Evolutionary conservation across 2,797 vertebrate genomes (phyloP), one percentile per base, ranked within the genome.

Genomic region (Peromyscus attwateri): DNA sequence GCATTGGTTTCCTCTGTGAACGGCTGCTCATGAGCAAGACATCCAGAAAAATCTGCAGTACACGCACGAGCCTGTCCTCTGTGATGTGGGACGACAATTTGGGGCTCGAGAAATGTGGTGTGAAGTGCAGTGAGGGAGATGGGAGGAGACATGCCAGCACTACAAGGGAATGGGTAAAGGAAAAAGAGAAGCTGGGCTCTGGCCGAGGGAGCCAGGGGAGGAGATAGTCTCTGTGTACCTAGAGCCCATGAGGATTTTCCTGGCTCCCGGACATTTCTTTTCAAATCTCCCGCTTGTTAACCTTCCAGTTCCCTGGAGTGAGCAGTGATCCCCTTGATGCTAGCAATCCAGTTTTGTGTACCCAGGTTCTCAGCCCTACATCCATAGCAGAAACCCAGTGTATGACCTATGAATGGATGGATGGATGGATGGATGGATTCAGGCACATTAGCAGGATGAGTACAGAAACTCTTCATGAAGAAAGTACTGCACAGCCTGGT

Each of bases 1-100:
- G 23, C 75, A 84, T 40, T 83, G 84, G 82, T 96, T 93, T 96
- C 40, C 37, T 95, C 37, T n/a, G 31, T 1, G 27, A 89, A 89
- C 77, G 81, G 79, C 49, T 55, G 31, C 60, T 93, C 7, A 9
- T 17, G 73, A 95, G 40, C 27, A 75, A 92, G 79, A 89, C 52
- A 68, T 83, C 75, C 68, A 84, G 89, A 92, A 94, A 85, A 87
- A 13, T 81, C 70, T 31, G 6, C 52, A 12, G n/a, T 52, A 2
- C 43, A 31, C 5, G 40, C 79, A 92, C 0, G 17, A 75, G 89
- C 6, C 60, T 89, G 43, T 49, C 57, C 25, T 80, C 57, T 11
- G 40, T 37, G 37, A 29, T 34, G 23, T 82, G 23, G 16, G 52
- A 40, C 73, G 79, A 49, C 81, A 76, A 43, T 93, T 29, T 60